Conservation (phyloP, 2,113 vertebrate genomes). For the Macrotis lagotis region DNA sequence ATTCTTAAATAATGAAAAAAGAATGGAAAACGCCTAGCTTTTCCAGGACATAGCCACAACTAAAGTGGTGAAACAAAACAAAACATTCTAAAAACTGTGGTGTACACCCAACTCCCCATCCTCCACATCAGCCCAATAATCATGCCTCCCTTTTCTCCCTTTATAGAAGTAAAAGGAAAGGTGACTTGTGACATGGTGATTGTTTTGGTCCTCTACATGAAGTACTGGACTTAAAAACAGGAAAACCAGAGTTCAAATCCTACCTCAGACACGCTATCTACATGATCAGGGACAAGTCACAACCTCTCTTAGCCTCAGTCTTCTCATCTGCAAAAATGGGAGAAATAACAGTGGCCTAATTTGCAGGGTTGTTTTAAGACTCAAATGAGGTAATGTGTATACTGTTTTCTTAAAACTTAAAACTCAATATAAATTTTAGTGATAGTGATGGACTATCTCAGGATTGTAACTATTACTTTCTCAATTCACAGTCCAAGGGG, state of each 20-base stretch:
- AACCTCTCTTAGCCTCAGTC: neutral
- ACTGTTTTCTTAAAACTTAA: neutral
- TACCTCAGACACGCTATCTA: neutral
- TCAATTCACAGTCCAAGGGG: neutral
- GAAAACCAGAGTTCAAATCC: neutral
- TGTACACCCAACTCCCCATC: slow-evolving; percentile 32
- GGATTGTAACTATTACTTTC: neutral
- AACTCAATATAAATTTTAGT: neutral
- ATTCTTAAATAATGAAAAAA: slow-evolving; percentile 74
- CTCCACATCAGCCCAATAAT: slow-evolving; percentile 27
- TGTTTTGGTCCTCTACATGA: neutral
- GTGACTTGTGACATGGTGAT: neutral
- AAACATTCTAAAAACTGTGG: slow-evolving; percentile 54
- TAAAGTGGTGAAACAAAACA: slow-evolving; percentile 69
- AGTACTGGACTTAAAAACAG: neutral
- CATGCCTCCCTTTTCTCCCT: slow-evolving; percentile 46
- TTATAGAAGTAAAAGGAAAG: slow-evolving; percentile 46
- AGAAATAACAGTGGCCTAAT: neutral
- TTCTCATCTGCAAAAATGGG: neutral
- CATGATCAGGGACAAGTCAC: neutral
- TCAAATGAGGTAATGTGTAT: slow-evolving; percentile 2
- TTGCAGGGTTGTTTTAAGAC: neutral
- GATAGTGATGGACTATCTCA: neutral
- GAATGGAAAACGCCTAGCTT: slow-evolving; percentile 74
- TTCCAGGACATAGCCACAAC: slow-evolving; percentile 65